phyloP scores from a whole-genome alignment of 2,888 invertebrate species.

The Cheilosia pagana region DNA sequence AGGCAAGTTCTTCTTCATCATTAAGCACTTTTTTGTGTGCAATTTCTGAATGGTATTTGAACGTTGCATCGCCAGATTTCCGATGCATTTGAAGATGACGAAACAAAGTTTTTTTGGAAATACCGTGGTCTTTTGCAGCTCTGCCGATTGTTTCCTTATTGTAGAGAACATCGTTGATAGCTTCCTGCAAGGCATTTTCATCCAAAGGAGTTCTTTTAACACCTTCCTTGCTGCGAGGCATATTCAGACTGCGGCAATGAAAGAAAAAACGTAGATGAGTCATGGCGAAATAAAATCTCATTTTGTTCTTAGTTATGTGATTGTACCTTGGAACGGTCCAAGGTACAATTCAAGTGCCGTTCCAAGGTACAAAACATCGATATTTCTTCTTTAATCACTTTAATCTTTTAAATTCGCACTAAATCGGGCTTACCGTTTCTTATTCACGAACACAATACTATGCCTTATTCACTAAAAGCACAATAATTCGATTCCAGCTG shows the following conservation, averaged over 20 bases:
- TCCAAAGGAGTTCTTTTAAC: slow-evolving; percentile 1
- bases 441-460: too few species aligned
- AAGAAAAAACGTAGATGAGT: not conserved
- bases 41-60: too few species aligned
- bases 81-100: slow-evolving; percentile 9
- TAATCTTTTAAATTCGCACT: too few species aligned
- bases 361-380: too few species aligned
- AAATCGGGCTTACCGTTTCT: too few species aligned
- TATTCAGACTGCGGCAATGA: not conserved
- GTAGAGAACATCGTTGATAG: slow-evolving; percentile 2
- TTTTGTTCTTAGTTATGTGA: not conserved
- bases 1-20: too few species aligned
- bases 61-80: slow-evolving; percentile 1
- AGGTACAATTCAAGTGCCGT: too few species aligned
- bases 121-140: slow-evolving; percentile 8
- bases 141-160: slow-evolving; percentile 9
- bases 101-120: slow-evolving; percentile 5
- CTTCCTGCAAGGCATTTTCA: slow-evolving; percentile 5
- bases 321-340: slow-evolving; percentile 4
- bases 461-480: too few species aligned
- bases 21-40: too few species aligned
- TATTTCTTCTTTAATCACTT: too few species aligned
- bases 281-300: slow-evolving; percentile 9
- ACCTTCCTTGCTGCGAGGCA: slow-evolving; percentile 11
- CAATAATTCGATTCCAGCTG: too few species aligned